Evolutionary conservation across 2,797 vertebrate genomes (phyloP), one percentile per base, ranked within the genome.

Genomic region (Heliangelus exortis): DNA sequence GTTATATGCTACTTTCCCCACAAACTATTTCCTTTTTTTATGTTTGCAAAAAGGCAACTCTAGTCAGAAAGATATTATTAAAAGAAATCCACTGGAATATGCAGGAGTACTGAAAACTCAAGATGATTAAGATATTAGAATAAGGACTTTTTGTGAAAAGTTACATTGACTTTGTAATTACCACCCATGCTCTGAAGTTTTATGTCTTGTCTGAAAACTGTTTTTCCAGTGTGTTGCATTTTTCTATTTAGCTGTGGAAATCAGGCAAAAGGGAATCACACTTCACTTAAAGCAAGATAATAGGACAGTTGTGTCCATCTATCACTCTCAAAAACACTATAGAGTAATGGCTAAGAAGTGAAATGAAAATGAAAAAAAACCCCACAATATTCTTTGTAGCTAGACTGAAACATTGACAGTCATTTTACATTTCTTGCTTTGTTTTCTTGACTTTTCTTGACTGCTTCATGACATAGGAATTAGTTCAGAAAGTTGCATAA

Each of bases 241-340:
- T 58, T 91, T 93, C 78, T 87, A 57, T 92, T 95, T 92, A 92
- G 36, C 77, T 92, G 81, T 76, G 51, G 68, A 92, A 91, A 89
- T 79, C 71, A 89, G 67, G 43, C 81, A 92, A 62, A 79, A 91
- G 82, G 74, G 82, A 95, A 89, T 76, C 55, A 66, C 84, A 73
- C n/a, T 86, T 81, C 54, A 82, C 59, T 89, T 92, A 92, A 93
- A 93, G 28, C 15, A 58, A 84, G 33, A 21, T 72, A 87, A 72
- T 93, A 84, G 57, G 29, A 87, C 31, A 84, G 26, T 76, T 68
- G 65, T 54, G 71, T 53, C 34, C 51, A 82, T 89, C 58, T 81
- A 72, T 92, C 43, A 82, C n/a, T 84, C 48, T 87, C 21, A 29
- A 82, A 93, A 89, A 20, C 1, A 4, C 36, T 75, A 39, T 2